Evolutionary conservation across 2,888 invertebrate species (phyloP), one percentile per base, ranked within the genome.

Genomic region (Dione juno): DNA sequence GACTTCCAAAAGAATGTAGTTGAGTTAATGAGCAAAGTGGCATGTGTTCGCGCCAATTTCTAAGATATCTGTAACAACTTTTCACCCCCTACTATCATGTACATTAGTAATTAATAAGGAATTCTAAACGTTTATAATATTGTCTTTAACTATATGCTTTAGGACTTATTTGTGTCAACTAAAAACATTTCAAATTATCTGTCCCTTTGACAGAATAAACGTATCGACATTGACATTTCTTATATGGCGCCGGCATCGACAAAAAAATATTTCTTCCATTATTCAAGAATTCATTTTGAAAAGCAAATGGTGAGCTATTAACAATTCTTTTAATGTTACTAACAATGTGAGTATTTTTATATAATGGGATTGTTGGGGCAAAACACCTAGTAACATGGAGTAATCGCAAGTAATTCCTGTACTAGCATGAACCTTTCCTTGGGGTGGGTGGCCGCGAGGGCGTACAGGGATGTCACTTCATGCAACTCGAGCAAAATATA

Each of bases 381-480:
- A 78, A 82, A 80, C 81, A 79, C 78, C 79, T 79, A 74, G 77
- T 75, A 76, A 78, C 78, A 78, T 77, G 79, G 76, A 76, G 77
- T 78, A 79, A 81, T 81, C 81, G 80, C 78, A 78, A 79, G 79
- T 81, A 80, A 75, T 75, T 75, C 74, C 74, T 71, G 74, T 72
- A 72, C 71, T 59, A 61, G 74, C 72, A 67, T 64, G 71, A 75
- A 67, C 71, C 67, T 69, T 74, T 53, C 69, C 54, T 66, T 69
- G 66, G 65, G 71, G 69, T 68, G 64, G 74, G 71, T 64, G 59
- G 71, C 54, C 61, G 59, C 65, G 65, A 54, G 66, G 69, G 71
- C 54, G 65, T 45, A 28, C 70, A 75, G 74, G 75, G 75, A 57
- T 75, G 74, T 53, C 64, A 52, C 28, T 28, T 28, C 66, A 13